These are phyloP conservation scores for Elachura formosa DNA, from an alignment of 2,113 vertebrate genomes.

Conservation along the genomic window DNA sequence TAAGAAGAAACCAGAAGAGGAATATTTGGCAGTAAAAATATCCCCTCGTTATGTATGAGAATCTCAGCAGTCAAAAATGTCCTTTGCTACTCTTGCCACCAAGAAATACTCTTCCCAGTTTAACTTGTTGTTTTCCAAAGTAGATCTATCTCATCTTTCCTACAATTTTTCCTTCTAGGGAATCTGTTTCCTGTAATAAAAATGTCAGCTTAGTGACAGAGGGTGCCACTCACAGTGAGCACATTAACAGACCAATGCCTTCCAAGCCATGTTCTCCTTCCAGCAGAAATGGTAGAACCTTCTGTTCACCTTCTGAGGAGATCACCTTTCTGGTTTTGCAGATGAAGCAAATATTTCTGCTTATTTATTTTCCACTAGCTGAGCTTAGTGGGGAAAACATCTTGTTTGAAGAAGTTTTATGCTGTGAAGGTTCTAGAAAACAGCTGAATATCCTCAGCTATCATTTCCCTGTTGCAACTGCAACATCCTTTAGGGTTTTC, in stretches of 20 bases:
- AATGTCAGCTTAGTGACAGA: rapidly evolving
- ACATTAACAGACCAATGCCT: rapidly evolving
- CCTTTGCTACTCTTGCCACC: background rate
- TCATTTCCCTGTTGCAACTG: background rate
- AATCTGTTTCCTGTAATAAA: background rate
- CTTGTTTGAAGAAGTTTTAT: background rate
- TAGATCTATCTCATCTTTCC: background rate
- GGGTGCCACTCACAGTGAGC: background rate
- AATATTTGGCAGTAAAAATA: background rate
- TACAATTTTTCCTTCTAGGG: background rate
- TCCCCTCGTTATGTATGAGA: background rate
- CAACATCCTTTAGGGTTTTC: background rate
- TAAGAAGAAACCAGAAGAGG: background rate
- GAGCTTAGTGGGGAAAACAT: background rate
- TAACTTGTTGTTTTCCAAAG: background rate
- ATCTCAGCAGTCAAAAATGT: background rate
- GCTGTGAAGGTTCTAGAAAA: background rate
- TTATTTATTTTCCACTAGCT: background rate
- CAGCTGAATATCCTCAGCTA: background rate
- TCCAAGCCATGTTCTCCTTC: background rate
- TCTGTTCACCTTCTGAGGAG: background rate
- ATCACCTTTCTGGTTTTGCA: background rate
- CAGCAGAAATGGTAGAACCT: background rate
- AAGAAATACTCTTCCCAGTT: background rate
- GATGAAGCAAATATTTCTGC: background rate